Evolutionary conservation across 2,888 invertebrate genomes (phyloP).

Genomic region (Yponomeuta cagnagella): DNA sequence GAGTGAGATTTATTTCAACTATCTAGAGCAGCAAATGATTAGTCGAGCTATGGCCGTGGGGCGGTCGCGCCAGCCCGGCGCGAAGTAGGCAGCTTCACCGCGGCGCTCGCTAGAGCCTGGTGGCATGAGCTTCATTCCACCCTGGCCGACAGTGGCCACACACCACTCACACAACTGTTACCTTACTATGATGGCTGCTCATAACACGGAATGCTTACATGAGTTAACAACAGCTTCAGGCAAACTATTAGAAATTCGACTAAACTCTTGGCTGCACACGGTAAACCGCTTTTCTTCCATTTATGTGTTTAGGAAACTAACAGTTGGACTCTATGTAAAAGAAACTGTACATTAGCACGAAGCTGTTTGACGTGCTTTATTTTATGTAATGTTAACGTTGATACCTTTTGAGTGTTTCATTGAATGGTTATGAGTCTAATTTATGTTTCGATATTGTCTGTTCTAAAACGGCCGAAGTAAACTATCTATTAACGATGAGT

Average conservation of each 20-base stretch:
- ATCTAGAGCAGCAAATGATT: slow-evolving; percentile 24
- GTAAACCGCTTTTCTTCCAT: slow-evolving; percentile 71
- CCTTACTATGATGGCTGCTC: slow-evolving; percentile 52
- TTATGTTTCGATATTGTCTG: slow-evolving; percentile 37
- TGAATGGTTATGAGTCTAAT: slow-evolving; percentile 61
- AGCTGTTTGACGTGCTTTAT: slow-evolving; percentile 73
- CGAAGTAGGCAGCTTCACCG: slow-evolving; percentile 17
- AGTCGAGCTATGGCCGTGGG: neutral
- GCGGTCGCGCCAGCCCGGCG: slow-evolving; percentile 33
- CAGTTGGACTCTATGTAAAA: slow-evolving; percentile 57
- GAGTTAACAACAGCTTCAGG: slow-evolving; percentile 63
- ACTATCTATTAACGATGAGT: slow-evolving; percentile 4
- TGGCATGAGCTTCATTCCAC: slow-evolving; percentile 41
- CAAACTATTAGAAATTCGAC: slow-evolving; percentile 70
- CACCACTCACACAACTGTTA: slow-evolving; percentile 43
- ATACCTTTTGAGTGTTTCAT: slow-evolving; percentile 63
- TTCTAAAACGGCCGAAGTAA: slow-evolving; percentile 1
- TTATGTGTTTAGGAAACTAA: slow-evolving; percentile 65
- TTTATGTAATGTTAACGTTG: slow-evolving; percentile 67
- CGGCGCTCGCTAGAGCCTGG: slow-evolving; percentile 33
- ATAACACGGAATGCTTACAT: slow-evolving; percentile 72
- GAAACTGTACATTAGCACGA: slow-evolving; percentile 69
- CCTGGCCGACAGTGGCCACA: slow-evolving; percentile 32
- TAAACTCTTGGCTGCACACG: slow-evolving; percentile 74
- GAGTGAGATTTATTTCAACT: slow-evolving; percentile 28